These are phyloP conservation scores for Coptotermes formosanus DNA, from an alignment of 1,140 invertebrate genomes.

Conservation along the genomic window DNA sequence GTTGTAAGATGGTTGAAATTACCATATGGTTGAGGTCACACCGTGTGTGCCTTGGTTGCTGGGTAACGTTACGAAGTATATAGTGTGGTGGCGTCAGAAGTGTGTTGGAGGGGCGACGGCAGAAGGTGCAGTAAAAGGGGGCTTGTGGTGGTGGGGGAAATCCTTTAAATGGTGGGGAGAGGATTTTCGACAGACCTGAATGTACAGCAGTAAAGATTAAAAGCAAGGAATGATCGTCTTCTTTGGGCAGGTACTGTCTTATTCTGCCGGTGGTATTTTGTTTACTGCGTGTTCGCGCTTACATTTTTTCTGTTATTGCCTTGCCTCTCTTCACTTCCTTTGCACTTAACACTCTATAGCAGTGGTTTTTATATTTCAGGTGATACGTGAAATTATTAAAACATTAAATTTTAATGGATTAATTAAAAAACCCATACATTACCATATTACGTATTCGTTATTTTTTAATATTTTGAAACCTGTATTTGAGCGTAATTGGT, in stretches of 20 bases:
- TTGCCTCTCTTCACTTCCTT: neutral
- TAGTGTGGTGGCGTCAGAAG: neutral
- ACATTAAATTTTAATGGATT: too few species aligned
- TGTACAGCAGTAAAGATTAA: neutral
- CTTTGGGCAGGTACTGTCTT: neutral
- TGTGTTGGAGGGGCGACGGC: too few species aligned
- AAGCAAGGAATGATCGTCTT: neutral
- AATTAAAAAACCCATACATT: too few species aligned
- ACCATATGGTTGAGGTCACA: slow-evolving; percentile 15
- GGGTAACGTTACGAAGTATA: slow-evolving; percentile 7
- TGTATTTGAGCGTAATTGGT: too few species aligned
- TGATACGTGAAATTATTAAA: too few species aligned
- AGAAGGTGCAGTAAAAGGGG: neutral
- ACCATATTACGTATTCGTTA: too few species aligned
- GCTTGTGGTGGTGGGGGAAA: neutral
- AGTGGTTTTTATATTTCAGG: too few species aligned
- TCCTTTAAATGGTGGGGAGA: neutral
- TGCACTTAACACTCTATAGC: too few species aligned
- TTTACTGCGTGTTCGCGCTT: neutral
- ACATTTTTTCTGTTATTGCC: neutral
- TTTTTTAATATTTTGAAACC: too few species aligned
- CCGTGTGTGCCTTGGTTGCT: neutral
- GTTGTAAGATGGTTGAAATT: neutral
- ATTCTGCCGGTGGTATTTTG: neutral
- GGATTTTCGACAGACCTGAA: slow-evolving; percentile 1